These are phyloP conservation scores for Auanema sp. DNA, from an alignment of 2,888 invertebrate genomes.

Conservation along the genomic window DNA sequence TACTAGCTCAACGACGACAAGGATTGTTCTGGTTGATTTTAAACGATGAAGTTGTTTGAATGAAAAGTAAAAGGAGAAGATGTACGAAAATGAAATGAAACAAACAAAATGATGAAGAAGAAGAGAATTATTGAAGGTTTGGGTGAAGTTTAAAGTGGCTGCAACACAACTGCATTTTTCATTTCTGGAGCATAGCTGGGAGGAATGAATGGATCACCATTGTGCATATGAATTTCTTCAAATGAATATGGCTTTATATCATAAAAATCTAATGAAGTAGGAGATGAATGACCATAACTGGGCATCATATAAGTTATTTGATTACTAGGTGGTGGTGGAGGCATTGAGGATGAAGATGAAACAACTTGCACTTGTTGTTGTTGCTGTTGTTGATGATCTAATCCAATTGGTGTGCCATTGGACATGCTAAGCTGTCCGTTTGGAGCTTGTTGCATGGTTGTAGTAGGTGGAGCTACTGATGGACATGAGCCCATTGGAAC, in stretches of 20 bases:
- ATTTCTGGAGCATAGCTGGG: conserved; percentile 59
- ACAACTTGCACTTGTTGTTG: conserved; percentile 11
- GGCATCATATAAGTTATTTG: conserved; percentile 24
- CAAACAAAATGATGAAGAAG: conserved; percentile 21
- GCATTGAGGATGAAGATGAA: neutral
- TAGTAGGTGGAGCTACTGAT: too few species aligned
- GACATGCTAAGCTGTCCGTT: neutral
- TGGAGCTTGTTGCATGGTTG: neutral
- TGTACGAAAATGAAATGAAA: conserved; percentile 13
- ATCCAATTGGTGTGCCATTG: conserved; percentile 16
- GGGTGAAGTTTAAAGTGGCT: conserved; percentile 51
- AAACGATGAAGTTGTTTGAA: too few species aligned
- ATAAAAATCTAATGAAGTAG: conserved; percentile 21
- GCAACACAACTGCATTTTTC: conserved; percentile 60
- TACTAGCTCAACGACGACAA: too few species aligned
- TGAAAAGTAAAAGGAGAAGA: too few species aligned
- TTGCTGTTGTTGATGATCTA: conserved; percentile 18
- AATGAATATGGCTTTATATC: conserved; percentile 25
- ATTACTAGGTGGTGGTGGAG: conserved; percentile 7
- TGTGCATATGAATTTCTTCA: conserved; percentile 25
- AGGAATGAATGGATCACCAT: conserved; percentile 59
- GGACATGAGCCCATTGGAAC: too few species aligned
- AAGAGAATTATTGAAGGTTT: neutral
- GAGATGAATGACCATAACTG: conserved; percentile 24
- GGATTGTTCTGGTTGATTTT: too few species aligned